A percentile compares a stretch with the other conserved stretches of the same genome.
phyloP scores from a whole-genome alignment of 2,797 vertebrate genomes.

The Tapirus indicus region DNA sequence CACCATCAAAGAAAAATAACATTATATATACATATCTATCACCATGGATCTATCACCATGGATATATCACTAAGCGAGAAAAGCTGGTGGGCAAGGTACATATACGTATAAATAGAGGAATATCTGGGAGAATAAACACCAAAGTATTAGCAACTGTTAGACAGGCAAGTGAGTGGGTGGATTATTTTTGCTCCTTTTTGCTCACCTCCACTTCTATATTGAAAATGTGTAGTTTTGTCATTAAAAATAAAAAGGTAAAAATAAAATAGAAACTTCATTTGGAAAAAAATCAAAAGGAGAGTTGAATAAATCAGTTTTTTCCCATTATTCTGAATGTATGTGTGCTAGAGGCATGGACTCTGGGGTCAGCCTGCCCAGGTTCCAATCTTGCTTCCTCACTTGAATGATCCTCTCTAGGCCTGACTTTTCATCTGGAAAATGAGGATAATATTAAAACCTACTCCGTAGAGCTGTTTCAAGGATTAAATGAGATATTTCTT shows the following conservation, averaged over 20 bases:
- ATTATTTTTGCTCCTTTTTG: conserved; percentile 59
- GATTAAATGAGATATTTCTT: not conserved
- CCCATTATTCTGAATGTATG: not conserved
- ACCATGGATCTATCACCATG: not conserved
- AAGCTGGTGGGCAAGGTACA: not conserved
- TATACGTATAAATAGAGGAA: not conserved
- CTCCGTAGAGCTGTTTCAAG: not conserved
- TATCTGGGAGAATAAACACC: conserved; percentile 55
- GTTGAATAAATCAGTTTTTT: not conserved
- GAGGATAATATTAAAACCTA: conserved; percentile 35
- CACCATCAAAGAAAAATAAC: not conserved
- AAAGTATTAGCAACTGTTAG: conserved; percentile 64
- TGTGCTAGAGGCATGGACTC: not conserved
- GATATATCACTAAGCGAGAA: conserved; percentile 41
- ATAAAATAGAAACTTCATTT: conserved; percentile 49
- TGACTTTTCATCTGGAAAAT: conserved; percentile 21
- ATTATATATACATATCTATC: not conserved
- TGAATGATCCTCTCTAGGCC: not conserved
- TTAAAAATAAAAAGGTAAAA: conserved; percentile 64
- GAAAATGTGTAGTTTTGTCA: conserved; percentile 51
- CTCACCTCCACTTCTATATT: conserved; percentile 36
- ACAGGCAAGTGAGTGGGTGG: conserved; percentile 50
- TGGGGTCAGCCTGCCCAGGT: not conserved
- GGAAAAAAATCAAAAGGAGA: conserved; percentile 38
- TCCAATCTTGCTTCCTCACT: not conserved